Evolutionary conservation across 2,888 invertebrate species (phyloP), one percentile per base, ranked within the genome.

Genomic region (Rotaria magnacalcarata): DNA sequence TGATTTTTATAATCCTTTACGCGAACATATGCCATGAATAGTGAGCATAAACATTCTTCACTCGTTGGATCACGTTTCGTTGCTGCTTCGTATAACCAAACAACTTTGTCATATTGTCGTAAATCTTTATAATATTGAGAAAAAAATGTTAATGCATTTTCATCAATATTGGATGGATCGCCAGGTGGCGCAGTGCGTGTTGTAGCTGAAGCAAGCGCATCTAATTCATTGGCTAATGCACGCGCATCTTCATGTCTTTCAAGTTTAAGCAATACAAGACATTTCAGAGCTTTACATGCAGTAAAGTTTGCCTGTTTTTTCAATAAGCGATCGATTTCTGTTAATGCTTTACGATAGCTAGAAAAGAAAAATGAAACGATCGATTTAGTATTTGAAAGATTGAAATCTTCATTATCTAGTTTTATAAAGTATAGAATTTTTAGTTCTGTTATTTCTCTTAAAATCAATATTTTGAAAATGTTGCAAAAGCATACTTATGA

Each of bases 11-110:
- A 96, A 91, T 97, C 95, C 2, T 94, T 94, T 4, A 96, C 92
- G 54, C 97, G 93, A 8, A 97, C 97, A 90, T 97, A 95, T 0
- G 97, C 94, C 95, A 97, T 96, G 91, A 98, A 99, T 60, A 98
- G 93, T 89, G 96, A 96, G 0, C 96, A 95, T 88, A 96, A 93
- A 4, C 97, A 93, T 90, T 97, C 97, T 90, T 98, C 97, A 90
- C 95, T 96, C 50, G 93, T 93, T 0, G 96, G 96, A n/a, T 47
- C 54, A 54, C 50, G 27, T 88, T 91, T 96, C 96, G 89, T 93
- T 89, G 96, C 96, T 85, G 97, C 95, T 92, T 95, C 94, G 84
- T 95, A 94, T 90, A 96, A 97, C 97, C 91, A 58, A 89, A 88
- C 87, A 86, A 85, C 84, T 67, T 87, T 86, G n/a, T 60, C 75